Evolutionary conservation across 2,888 invertebrate genomes (phyloP).

Genomic region (Clitarchus hookeri): DNA sequence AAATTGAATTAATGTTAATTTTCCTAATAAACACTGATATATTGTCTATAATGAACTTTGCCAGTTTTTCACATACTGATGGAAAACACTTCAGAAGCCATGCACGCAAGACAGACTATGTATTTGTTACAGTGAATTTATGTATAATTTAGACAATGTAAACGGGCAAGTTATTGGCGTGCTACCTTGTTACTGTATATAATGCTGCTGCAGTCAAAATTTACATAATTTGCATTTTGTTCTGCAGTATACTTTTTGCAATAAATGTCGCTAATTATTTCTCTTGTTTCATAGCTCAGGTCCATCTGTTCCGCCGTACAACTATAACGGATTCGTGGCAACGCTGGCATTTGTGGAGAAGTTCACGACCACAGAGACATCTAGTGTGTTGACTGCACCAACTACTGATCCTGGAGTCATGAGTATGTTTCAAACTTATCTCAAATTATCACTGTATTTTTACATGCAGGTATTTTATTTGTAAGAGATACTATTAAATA

Average conservation of each 20-base stretch:
- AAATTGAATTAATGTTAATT: no score
- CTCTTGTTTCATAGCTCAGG: constrained; percentile 62
- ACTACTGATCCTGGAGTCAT: constrained; percentile 42
- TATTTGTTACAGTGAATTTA: no score
- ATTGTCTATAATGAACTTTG: no score
- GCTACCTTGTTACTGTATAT: constrained; percentile 62
- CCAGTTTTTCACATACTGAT: no score
- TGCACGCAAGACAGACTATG: no score
- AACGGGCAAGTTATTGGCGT: constrained; percentile 42
- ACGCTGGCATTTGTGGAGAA: constrained; percentile 67
- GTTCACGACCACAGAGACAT: constrained; percentile 60
- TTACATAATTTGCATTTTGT: not conserved
- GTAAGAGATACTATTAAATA: no score
- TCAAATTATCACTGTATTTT: no score
- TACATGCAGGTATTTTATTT: no score
- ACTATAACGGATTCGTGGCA: constrained; percentile 75
- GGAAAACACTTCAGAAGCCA: no score
- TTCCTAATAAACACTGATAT: no score
- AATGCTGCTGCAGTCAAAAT: constrained; percentile 65
- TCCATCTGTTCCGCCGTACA: constrained; percentile 70
- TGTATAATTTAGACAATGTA: no score
- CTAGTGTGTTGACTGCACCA: constrained; percentile 50
- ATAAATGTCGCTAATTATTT: not conserved
- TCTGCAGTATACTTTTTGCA: not conserved
- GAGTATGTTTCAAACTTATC: constrained; percentile 33